These are phyloP conservation scores for Stratiomys singularior DNA, from an alignment of 2,888 invertebrate species.

Conservation along the genomic window DNA sequence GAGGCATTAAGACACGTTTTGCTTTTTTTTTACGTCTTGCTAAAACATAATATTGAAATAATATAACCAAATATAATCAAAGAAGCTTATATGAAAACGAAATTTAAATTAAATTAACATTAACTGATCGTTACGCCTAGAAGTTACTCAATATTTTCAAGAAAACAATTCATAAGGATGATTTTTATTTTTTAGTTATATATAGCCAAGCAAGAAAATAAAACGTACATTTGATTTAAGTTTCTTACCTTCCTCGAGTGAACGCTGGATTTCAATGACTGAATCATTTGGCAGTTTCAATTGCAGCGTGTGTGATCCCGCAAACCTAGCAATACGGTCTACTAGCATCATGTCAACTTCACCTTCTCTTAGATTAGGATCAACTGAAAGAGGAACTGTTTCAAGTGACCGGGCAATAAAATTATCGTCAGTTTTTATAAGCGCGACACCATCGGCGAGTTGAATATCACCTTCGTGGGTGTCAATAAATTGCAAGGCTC, in stretches of 20 bases:
- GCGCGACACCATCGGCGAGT: conserved; percentile 72
- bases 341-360: conserved; percentile 78
- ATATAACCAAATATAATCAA: no score
- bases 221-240: no score
- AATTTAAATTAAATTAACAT: no score
- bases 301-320: conserved; percentile 82
- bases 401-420: conserved; percentile 70
- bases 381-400: conserved; percentile 76
- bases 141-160: no score
- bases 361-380: conserved; percentile 76
- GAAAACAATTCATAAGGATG: no score
- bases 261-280: conserved; percentile 78
- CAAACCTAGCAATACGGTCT: conserved; percentile 79
- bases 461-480: conserved; percentile 70
- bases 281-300: conserved; percentile 81
- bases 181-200: no score
- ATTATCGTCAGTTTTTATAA: conserved; percentile 70
- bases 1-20: conserved; percentile 78
- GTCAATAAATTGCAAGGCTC: conserved; percentile 77
- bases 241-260: conserved; percentile 82
- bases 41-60: conserved; percentile 63
- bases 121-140: no score
- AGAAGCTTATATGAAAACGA: no score
- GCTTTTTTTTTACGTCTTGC: conserved; percentile 83
- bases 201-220: no score